phyloP scores from a whole-genome alignment of 2,888 invertebrate genomes.

The Spisula solida region DNA sequence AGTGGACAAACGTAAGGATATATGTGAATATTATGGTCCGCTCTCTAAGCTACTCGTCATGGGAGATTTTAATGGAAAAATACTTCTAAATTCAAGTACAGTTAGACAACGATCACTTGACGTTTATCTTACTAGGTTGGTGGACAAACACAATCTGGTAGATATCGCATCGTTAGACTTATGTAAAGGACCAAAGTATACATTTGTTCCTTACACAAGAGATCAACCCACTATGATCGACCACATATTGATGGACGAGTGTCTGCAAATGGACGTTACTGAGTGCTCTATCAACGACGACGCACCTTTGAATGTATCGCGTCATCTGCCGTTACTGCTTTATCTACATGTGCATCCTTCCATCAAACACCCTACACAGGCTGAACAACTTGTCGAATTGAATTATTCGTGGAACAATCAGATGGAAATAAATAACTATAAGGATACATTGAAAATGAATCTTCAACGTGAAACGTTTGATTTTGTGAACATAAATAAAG shows the following conservation, averaged over 20 bases:
- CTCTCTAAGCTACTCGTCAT: not conserved
- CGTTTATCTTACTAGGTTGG: not conserved
- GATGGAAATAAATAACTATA: too few relatives aligned
- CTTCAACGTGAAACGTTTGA: too few relatives aligned
- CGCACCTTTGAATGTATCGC: not conserved
- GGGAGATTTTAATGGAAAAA: conserved; percentile 20
- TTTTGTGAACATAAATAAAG: too few relatives aligned
- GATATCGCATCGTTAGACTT: not conserved
- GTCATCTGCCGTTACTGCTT: not conserved
- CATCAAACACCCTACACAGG: not conserved
- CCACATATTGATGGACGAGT: not conserved
- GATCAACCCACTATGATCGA: not conserved
- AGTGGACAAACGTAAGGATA: conserved; percentile 11
- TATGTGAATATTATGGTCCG: not conserved
- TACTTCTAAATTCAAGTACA: not conserved
- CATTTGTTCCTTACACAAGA: not conserved
- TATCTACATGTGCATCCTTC: not conserved
- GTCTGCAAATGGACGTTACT: not conserved
- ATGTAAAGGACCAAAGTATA: not conserved
- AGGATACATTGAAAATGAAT: too few relatives aligned
- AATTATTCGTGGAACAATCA: too few relatives aligned
- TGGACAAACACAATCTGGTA: not conserved
- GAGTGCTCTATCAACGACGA: not conserved
- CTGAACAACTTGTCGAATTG: not conserved
- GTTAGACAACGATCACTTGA: not conserved